Evolutionary conservation across 2,888 invertebrate species (phyloP).

Genomic region (Drosophila pseudotakahashii): DNA sequence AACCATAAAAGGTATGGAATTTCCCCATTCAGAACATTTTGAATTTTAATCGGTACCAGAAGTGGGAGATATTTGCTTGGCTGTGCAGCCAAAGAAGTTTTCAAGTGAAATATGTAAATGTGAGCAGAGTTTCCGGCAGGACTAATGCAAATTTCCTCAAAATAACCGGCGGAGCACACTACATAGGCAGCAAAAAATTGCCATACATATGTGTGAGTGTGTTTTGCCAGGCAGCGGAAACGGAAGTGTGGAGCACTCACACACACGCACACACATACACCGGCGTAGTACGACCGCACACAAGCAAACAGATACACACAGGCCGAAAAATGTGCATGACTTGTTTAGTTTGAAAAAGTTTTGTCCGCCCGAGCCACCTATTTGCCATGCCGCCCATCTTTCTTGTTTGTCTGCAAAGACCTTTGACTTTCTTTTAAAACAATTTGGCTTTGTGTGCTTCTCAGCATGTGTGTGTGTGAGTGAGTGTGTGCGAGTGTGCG

Average conservation of each 20-base stretch:
- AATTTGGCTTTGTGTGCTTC: slow-evolving; percentile 65
- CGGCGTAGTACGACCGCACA: slow-evolving; percentile 32
- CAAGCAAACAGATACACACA: slow-evolving; percentile 27
- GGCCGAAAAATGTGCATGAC: slow-evolving; percentile 64
- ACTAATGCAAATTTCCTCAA: slow-evolving; percentile 68
- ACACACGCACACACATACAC: slow-evolving; percentile 9
- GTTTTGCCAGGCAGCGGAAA: slow-evolving; percentile 37
- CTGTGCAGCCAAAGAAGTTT: background rate
- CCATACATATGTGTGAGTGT: slow-evolving; percentile 13
- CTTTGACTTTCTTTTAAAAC: slow-evolving; percentile 80
- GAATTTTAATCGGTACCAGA: background rate
- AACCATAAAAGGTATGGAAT: too few species aligned
- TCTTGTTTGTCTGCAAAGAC: slow-evolving; percentile 67
- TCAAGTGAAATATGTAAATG: slow-evolving; percentile 36
- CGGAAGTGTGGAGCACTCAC: slow-evolving; percentile 51
- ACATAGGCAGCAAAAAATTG: slow-evolving; percentile 23
- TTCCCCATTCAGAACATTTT: too few species aligned
- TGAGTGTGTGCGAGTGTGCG: slow-evolving; percentile 50
- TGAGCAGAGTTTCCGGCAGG: slow-evolving; percentile 28
- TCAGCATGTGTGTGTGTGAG: slow-evolving; percentile 10
- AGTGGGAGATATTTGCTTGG: background rate
- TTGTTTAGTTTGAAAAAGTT: slow-evolving; percentile 73
- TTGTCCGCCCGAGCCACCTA: slow-evolving; percentile 44
- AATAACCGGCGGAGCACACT: slow-evolving; percentile 49
- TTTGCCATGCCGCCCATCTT: slow-evolving; percentile 38